Evolutionary conservation across 2,888 invertebrate species (phyloP), one percentile per base, ranked within the genome.

Genomic region (Steinernema scapterisci): DNA sequence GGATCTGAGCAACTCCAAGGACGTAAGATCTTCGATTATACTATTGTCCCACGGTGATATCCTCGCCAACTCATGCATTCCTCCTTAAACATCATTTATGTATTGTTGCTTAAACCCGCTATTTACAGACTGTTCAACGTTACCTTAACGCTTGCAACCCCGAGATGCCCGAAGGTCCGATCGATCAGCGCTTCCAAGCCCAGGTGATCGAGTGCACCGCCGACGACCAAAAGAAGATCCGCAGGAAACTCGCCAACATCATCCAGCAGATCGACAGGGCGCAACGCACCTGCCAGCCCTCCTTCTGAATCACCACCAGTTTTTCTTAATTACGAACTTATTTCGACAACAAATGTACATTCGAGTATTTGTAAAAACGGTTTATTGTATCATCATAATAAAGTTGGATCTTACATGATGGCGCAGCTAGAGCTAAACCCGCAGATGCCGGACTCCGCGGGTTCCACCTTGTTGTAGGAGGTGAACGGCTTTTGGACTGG

Each of bases 221-320:
- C 9, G 89, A 89, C 77, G 89, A 89, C 80, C 89, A 89, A 81
- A 89, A 89, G 83, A 82, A 86, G 78, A 83, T 84, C 71, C 80
- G 83, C 23, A 75, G 83, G 25, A 84, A 63, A 75, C 83, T 86
- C 51, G 78, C 78, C 16, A 80, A 81, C 45, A 71, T 84, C 54
- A 83, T 84, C 72, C 70, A 72, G 51, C 83, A 84, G 72, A 81
- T 85, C 76, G 80, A 85, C 46, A 72, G 82, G 19, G 72, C 76
- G 27, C 63, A 44, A 83, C 71, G 63, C 63, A 63, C 63, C 38
- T 63, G 63, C 38, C 63, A 63, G 63, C 63, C 63, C 38, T 63
- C 38, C 63, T 63, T 63, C 63, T 63, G 31, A 63, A 6, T 16
- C 25, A 3, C 54, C 38, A 38, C 13, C 54, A 5, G 5, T 5